Evolutionary conservation across 2,888 invertebrate species (phyloP), one percentile per base, ranked within the genome.

Genomic region (Agonum fuliginosum): DNA sequence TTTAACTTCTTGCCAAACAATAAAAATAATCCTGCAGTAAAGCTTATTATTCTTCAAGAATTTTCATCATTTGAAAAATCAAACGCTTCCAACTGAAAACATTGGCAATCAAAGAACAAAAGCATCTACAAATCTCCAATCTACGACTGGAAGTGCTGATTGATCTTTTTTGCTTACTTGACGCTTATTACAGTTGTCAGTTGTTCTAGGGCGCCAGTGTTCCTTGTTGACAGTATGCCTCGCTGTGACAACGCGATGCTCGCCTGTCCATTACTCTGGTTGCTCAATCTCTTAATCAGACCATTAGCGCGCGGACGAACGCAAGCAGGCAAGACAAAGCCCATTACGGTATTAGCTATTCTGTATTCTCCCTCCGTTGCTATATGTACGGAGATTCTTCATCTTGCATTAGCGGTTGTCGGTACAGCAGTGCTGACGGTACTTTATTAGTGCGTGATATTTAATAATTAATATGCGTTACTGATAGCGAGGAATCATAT

Each of bases 281-380:
- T 81, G 81, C 81, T 83, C 85, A 86, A 87, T 87, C 87, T 86
- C 87, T 86, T 87, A 87, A 87, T 87, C 87, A 87, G 86, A 81
- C 87, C 87, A 87, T 87, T 87, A 87, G 86, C 85, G 84, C 82
- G 86, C 81, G 81, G 83, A 83, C 83, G 82, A 82, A 82, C 83
- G 84, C 84, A 84, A 84, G 85, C 83, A 82, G 82, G 83, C 83
- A 83, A 82, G 80, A 81, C 81, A 85, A 86, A 87, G 85, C 86
- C 86, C 85, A 86, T 87, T 87, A 86, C 86, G 84, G 86, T 86
- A 86, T 86, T 84, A 85, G 83, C 84, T 84, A 83, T 69, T 83
- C 85, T 84, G 84, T 84, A 83, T 69, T 83, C 85, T 84, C 83
- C 83, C 84, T 84, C 67, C 19, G 8, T 8, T 54, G 41, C 41